phyloP scores from a whole-genome alignment of 2,113 vertebrate genomes.

The Apodemus speciosus region DNA sequence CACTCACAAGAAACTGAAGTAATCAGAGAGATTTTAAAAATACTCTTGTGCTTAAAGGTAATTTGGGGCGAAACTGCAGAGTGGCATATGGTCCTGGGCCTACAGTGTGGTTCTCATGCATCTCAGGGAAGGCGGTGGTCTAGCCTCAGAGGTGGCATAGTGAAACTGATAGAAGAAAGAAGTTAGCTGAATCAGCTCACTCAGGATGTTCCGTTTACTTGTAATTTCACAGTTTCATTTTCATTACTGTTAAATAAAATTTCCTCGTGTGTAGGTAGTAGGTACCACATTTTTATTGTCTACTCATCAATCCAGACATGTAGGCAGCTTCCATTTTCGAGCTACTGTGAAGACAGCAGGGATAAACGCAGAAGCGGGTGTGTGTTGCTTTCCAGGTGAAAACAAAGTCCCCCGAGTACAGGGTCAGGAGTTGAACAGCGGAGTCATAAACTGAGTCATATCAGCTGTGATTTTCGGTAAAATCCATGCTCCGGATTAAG shows the following conservation, averaged over 20 bases:
- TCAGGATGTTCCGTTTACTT: neutral
- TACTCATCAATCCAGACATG: no score
- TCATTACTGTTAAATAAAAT: neutral
- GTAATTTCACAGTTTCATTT: neutral
- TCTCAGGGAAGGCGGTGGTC: neutral
- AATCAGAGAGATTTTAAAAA: slow-evolving; percentile 25
- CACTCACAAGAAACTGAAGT: slow-evolving; percentile 22
- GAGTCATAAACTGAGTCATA: neutral
- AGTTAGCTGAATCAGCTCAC: neutral
- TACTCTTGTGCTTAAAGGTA: neutral
- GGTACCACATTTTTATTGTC: neutral
- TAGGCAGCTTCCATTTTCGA: neutral
- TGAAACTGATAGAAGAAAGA: neutral
- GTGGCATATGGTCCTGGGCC: neutral
- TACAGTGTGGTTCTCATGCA: neutral
- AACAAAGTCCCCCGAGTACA: neutral
- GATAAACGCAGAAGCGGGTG: neutral
- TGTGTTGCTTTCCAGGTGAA: no score
- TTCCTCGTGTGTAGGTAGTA: neutral
- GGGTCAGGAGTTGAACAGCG: neutral
- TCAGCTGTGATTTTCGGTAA: neutral
- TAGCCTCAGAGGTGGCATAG: neutral
- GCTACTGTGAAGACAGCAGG: neutral
- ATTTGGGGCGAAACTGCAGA: neutral
- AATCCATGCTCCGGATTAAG: neutral